Evolutionary conservation across 2,113 vertebrate genomes (phyloP), one percentile per base, ranked within the genome.

Genomic region (Lucifuga dentata): DNA sequence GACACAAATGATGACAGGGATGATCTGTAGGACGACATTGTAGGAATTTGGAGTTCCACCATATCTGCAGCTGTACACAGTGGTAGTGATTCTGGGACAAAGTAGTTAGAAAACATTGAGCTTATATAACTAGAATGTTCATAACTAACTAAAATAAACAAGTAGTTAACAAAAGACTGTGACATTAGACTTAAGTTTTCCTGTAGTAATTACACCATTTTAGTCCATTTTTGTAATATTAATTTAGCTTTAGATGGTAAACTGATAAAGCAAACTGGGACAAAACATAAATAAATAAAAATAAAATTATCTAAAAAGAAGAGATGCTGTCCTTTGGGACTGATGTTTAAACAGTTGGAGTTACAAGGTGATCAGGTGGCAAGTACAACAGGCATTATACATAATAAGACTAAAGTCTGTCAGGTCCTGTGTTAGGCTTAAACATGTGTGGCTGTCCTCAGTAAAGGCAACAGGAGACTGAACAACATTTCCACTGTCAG

Each of bases 401-500:
- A 50, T 84, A 69, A 78, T 88, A 88, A 87, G 84, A 89, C 82
- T 77, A 64, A 46, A 56, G 57, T 60, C 76, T 76, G 65, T 29
- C 26, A 89, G 88, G 86, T 89, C 86, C 88, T 76, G 82, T 89
- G 82, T 86, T 86, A 84, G 85, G 63, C 64, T 49, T 39, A 39
- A 52, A 51, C 64, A 83, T 62, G 68, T 73, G 81, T 75, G 83
- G 79, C 77, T 55, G 69, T 81, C 50, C 71, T 83, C 73, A 70
- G 78, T 60, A 80, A 89, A 91, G 90, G 88, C 88, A 91, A 89
- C 80, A 38, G 73, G 78, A 86, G 71, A 62, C 65, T 16, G 39
- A 53, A 71, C 38, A 3, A 8, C 13, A 8, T 41, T 66, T 64
- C 16, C 57, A 17, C 45, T 13, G 36, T 60, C 52, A 61, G 53